Conservation (phyloP, 37 sponge, comb jelly and placozoan species). For the Mnemiopsis leidyi region DNA sequence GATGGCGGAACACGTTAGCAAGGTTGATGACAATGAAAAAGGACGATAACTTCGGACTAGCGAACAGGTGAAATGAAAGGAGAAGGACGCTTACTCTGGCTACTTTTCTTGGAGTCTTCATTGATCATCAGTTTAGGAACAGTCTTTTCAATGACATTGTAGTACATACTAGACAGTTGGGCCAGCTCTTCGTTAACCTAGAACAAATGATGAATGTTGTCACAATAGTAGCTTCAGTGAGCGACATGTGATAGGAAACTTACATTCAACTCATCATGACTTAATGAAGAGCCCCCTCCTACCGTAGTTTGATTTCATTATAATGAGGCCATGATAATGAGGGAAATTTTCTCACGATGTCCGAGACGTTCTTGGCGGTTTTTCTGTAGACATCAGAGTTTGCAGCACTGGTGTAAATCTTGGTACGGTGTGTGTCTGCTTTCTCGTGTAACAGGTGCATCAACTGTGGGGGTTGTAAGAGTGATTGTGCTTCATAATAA, state of each 20-base stretch:
- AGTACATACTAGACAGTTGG: background rate
- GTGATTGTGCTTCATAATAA: no score
- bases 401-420: constrained; percentile 36
- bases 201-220: background rate
- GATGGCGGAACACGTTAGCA: no score
- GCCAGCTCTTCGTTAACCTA: constrained; percentile 20
- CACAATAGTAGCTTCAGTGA: no score
- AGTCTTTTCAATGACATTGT: background rate
- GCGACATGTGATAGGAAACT: no score
- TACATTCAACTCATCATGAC: no score
- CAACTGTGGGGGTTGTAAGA: background rate
- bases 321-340: no score
- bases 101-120: background rate
- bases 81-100: constrained; percentile 22
- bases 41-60: no score
- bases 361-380: background rate
- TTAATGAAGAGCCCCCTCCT: no score
- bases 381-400: background rate
- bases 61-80: no score
- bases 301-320: no score
- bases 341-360: constrained; percentile 17
- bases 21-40: no score
- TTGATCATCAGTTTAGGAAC: background rate
- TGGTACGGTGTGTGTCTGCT: background rate
- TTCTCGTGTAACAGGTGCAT: constrained; percentile 49